Evolutionary conservation across 2,113 vertebrate genomes (phyloP).

Genomic region (Rhodinocichla rosea): DNA sequence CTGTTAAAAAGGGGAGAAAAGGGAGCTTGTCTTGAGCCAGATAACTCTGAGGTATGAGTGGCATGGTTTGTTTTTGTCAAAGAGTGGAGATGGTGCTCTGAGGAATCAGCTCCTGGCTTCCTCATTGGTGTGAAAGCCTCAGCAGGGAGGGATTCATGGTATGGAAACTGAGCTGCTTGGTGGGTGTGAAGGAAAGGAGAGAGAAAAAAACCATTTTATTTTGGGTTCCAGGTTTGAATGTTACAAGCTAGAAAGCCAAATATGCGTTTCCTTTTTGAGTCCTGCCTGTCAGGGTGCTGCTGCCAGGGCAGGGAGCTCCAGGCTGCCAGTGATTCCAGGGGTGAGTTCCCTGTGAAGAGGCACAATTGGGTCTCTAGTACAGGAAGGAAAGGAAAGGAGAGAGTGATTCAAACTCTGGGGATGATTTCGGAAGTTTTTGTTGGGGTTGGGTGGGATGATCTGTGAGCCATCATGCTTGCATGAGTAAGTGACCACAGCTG

Average conservation of each 20-base stretch:
- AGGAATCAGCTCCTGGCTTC: neutral
- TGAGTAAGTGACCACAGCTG: neutral
- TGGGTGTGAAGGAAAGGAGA: neutral
- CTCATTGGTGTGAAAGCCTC: fast-evolving
- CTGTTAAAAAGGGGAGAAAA: neutral
- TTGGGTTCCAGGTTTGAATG: neutral
- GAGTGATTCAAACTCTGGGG: neutral
- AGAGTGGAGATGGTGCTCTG: neutral
- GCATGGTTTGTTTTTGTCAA: neutral
- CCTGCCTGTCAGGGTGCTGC: fast-evolving
- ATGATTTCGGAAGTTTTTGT: neutral
- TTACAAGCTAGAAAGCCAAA: neutral
- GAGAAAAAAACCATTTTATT: neutral
- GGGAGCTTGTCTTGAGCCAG: neutral
- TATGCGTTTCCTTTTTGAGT: neutral
- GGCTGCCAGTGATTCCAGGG: neutral
- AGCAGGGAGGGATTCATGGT: neutral
- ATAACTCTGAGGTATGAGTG: fast-evolving
- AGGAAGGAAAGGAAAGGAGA: neutral
- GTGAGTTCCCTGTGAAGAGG: neutral
- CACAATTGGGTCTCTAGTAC: neutral
- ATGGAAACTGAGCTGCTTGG: fast-evolving
- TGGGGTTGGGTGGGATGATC: neutral
- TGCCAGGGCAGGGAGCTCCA: neutral
- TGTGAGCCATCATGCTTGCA: neutral